Evolutionary conservation across 2,113 vertebrate genomes (phyloP), one percentile per base, ranked within the genome.

Genomic region (Corythornis vintsioides): DNA sequence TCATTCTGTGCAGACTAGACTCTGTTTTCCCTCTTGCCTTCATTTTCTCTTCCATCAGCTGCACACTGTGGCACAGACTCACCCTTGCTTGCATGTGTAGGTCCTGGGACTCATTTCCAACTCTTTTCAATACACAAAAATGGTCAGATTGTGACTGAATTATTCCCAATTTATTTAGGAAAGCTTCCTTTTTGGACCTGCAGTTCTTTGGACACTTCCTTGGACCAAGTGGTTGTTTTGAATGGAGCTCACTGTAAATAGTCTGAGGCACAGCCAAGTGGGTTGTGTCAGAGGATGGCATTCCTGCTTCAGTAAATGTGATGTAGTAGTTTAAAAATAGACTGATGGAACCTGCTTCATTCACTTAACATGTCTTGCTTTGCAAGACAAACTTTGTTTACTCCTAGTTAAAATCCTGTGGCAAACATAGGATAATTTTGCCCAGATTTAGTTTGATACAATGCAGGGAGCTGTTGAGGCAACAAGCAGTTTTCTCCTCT

Each of bases 271-370:
- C 85, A 83, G 92, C 59, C 60, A 92, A 87, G 86, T 92, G 56
- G 75, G 66, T 92, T 66, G 67, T 94, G 84, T 96, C 93, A 93
- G 84, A 80, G 80, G 66, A 67, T 60, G 40, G 65, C 75, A 69
- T 94, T 85, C 74, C 72, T 91, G 67, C 89, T 94, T 89, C 69
- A 67, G 91, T 93, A 93, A 89, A 76, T 89, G 88, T 73, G 79
- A 88, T 90, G 87, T 82, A 83, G 78, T 92, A 74, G 82, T 83
- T 95, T 93, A 78, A 96, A 93, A 92, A 89, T 74, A 94, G 94
- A 50, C 31, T 67, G 77, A 88, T 80, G 72, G 92, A 96, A 93
- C 69, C 83, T 83, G 82, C n/a, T 55, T 55, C 76, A 76, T 64
- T 85, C 82, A 74, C n/a, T 89, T 82, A 81, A 88, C 65, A 33